Evolutionary conservation across 2,888 invertebrate species (phyloP), one percentile per base, ranked within the genome.

Genomic region (Gordius sp.): DNA sequence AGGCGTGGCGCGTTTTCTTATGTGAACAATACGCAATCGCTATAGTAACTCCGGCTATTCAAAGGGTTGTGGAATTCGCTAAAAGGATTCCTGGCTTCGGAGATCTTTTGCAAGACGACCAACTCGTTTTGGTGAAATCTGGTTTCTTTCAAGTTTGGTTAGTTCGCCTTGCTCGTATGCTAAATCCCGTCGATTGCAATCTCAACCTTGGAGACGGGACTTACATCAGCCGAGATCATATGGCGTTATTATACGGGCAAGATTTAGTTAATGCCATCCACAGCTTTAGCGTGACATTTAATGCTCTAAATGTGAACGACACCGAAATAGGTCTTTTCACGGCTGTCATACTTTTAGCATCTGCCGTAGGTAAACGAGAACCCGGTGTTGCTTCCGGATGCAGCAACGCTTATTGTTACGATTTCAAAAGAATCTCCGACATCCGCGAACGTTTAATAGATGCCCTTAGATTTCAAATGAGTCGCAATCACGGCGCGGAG

Each of bases 121-220:
- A 93, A 71, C 76, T 93, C 63, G 85, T 89, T 63, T 76, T 93
- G 62, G 85, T 91, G 66, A 91, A 93, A 75, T 78, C 79, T 39
- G 87, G 89, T 60, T 93, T 93, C 74, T 86, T 87, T 69, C 91
- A 91, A 72, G 79, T 87, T 61, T 91, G 89, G 87, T 75, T 89
- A 62, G 79, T 82, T 55, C 79, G 86, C 65, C 79, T 82, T 61
- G 77, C 83, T 8, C 77, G 80, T 61, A 76, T 84, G 71, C 80
- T 82, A 41, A 78, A 78, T 41, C 76, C 78, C 59, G 74, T 78
- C 56, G 68, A 68, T 28, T 61, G 62, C 54, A 77, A 78, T 62
- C 73, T 91, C 68, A 80, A 84, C 60, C 83, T 89, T 67, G 81
- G 82, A 62, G 86, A 91, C 68, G 89, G 89, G 41, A 79, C 79